These are phyloP conservation scores for Darevskia mixta DNA, from an alignment of 2,797 vertebrate species.

Conservation along the genomic window DNA sequence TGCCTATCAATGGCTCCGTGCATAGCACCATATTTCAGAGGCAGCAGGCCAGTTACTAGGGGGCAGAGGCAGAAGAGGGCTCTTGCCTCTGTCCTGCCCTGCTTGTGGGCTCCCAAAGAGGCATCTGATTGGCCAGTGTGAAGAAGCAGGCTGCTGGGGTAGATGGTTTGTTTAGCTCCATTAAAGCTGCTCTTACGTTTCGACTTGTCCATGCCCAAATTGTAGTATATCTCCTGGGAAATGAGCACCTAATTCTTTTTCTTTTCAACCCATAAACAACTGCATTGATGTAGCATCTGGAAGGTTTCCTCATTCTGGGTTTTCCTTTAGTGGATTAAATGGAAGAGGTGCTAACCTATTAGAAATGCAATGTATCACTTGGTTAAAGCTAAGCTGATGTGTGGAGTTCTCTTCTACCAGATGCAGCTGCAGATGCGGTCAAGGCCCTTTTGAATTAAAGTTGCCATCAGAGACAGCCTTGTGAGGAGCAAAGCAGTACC, in stretches of 20 bases:
- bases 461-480: no score
- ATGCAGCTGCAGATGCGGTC: neutral
- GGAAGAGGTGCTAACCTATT: neutral
- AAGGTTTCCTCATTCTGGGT: neutral
- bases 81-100: no score
- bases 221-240: neutral
- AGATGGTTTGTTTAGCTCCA: no score
- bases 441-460: neutral
- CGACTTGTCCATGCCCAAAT: neutral
- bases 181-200: neutral
- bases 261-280: no score
- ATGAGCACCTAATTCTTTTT: neutral
- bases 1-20: neutral
- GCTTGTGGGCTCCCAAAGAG: neutral
- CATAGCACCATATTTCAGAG: neutral
- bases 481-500: neutral
- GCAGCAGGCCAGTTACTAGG: no score
- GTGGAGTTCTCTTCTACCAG: neutral
- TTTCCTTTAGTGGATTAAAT: neutral
- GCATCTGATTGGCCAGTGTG: neutral
- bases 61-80: neutral
- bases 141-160: neutral
- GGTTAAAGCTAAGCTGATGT: neutral
- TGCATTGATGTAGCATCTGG: neutral
- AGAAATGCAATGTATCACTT: neutral